Conservation (phyloP, 2,113 vertebrate species). For the Pseudorectes ferrugineus region DNA sequence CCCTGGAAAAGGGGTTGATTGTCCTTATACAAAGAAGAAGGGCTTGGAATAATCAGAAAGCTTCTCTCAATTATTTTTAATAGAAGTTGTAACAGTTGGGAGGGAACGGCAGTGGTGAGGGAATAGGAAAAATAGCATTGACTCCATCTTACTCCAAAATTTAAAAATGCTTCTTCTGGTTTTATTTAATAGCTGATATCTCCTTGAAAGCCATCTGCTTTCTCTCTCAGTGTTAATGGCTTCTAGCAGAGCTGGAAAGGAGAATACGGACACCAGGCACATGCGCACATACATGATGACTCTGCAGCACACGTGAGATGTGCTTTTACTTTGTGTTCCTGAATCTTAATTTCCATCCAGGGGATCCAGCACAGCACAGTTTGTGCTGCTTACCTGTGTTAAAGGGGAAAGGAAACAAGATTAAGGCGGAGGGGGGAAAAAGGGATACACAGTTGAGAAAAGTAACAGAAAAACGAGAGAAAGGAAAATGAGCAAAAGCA, state of each 20-base stretch:
- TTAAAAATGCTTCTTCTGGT: not conserved
- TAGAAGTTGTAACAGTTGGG: not conserved
- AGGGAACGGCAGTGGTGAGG: not conserved
- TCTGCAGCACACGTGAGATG: accelerated
- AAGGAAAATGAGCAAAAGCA: not conserved
- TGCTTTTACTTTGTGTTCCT: not conserved
- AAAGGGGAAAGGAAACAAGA: not conserved
- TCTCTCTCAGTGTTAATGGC: not conserved
- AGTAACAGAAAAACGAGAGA: not conserved
- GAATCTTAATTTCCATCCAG: not conserved
- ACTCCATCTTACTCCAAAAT: not conserved
- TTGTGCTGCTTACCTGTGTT: not conserved
- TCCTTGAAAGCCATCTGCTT: not conserved
- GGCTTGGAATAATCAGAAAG: not conserved
- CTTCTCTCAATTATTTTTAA: not conserved
- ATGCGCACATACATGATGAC: not conserved
- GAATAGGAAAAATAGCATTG: not conserved
- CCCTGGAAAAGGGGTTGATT: not conserved
- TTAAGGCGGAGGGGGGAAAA: accelerated
- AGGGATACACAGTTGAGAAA: not conserved
- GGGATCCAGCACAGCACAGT: not conserved
- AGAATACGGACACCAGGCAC: not conserved
- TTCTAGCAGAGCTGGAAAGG: not conserved
- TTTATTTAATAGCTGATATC: not conserved
- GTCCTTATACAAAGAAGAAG: not conserved